Conservation (phyloP, 2,113 vertebrate species). For the Pangasianodon gigas region DNA sequence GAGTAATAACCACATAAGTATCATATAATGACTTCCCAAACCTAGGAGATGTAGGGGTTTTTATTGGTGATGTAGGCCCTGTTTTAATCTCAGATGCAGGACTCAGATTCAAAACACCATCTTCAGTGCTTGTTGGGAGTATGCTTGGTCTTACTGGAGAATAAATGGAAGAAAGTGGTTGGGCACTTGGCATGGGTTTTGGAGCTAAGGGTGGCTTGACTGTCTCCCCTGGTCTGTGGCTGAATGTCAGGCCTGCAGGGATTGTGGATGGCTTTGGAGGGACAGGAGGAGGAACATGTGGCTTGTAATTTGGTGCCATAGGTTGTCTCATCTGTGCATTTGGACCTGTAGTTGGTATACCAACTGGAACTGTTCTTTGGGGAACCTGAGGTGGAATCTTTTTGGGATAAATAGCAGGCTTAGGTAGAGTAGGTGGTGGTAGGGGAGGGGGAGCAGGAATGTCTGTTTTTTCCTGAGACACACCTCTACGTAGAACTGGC, state of each 20-base stretch:
- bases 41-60: constrained; percentile 86
- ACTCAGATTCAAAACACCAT: constrained; percentile 86
- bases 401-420: constrained; percentile 86
- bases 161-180: constrained; percentile 74
- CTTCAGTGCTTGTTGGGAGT: constrained; percentile 70
- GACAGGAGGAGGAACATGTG: constrained; percentile 86
- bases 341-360: constrained; percentile 63
- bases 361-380: constrained; percentile 63
- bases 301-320: constrained; percentile 71
- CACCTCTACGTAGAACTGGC: constrained; percentile 78
- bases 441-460: constrained; percentile 78
- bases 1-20: constrained; percentile 96
- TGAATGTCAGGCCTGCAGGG: constrained; percentile 83
- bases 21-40: constrained; percentile 83
- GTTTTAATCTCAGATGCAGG: constrained; percentile 80
- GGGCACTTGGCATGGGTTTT: constrained; percentile 79
- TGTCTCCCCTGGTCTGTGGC: constrained; percentile 77
- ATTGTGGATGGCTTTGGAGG: constrained; percentile 91
- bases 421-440: constrained; percentile 86
- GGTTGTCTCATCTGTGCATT: constrained; percentile 67
- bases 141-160: constrained; percentile 75
- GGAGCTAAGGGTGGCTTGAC: constrained; percentile 89
- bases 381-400: constrained; percentile 75
- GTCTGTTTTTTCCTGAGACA: constrained; percentile 82
- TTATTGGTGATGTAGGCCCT: constrained; percentile 78